Percentiles rank a stretch among this genome's conserved stretches.
Evolutionary conservation across 2,797 vertebrate genomes (phyloP).

Genomic region (Oophaga sylvatica): DNA sequence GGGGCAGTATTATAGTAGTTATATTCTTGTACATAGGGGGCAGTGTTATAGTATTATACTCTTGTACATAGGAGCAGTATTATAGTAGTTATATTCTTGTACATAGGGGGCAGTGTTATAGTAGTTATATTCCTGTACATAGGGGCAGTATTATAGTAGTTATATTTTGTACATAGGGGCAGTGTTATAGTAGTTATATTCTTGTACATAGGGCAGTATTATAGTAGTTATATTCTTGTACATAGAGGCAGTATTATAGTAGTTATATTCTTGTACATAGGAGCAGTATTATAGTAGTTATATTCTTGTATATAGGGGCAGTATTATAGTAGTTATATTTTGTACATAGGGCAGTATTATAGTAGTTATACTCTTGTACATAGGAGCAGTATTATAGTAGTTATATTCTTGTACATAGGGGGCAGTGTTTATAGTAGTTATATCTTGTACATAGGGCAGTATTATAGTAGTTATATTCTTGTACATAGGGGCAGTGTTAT

Average conservation of each 20-base stretch:
- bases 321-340: conserved; percentile 16
- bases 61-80: no score
- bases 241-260: not conserved
- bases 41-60: conserved; percentile 4
- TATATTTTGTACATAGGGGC: conserved; percentile 7
- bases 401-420: conserved; percentile 10
- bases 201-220: no score
- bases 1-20: no score
- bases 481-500: not conserved
- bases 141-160: not conserved
- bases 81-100: conserved; percentile 15
- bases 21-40: conserved; percentile 5
- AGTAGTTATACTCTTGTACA: conserved; percentile 13
- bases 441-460: no score
- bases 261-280: no score
- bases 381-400: not conserved
- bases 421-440: no score
- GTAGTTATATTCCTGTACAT: conserved; percentile 11
- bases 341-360: no score
- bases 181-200: conserved; percentile 8
- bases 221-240: conserved; percentile 16
- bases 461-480: conserved; percentile 16
- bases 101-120: not conserved
- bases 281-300: conserved; percentile 13
- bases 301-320: not conserved